Conservation (phyloP, 2,888 invertebrate species). For the Rugalucina vietnamica region DNA sequence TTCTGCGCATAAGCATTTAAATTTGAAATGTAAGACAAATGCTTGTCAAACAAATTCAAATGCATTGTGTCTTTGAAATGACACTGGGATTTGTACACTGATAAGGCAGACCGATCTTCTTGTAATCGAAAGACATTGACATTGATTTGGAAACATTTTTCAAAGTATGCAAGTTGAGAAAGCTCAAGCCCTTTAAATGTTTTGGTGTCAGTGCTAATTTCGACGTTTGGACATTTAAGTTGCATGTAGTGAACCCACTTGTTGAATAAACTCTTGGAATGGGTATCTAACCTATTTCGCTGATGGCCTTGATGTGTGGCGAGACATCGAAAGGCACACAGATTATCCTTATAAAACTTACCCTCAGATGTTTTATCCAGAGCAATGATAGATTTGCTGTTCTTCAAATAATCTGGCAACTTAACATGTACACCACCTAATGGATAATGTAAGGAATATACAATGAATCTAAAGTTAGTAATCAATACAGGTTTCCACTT, state of each 20-base stretch:
- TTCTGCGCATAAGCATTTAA: slow-evolving; percentile 6
- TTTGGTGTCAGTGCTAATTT: background rate
- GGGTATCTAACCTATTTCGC: background rate
- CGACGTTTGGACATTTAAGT: background rate
- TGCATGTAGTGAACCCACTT: slow-evolving; percentile 31
- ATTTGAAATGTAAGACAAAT: slow-evolving; percentile 30
- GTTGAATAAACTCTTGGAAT: background rate
- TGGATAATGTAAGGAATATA: background rate
- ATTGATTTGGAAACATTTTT: slow-evolving; percentile 32
- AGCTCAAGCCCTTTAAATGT: slow-evolving; percentile 6
- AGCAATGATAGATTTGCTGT: background rate
- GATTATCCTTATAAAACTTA: background rate
- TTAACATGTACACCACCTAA: background rate
- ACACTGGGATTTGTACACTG: slow-evolving; percentile 14
- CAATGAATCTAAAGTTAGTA: background rate
- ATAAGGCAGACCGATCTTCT: slow-evolving; percentile 16
- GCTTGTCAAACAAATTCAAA: slow-evolving; percentile 36
- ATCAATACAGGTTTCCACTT: slow-evolving; percentile 33
- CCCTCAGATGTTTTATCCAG: background rate
- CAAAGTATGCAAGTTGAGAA: slow-evolving; percentile 8
- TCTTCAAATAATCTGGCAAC: background rate
- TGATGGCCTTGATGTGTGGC: background rate
- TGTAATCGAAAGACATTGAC: slow-evolving; percentile 21
- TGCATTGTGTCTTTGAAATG: slow-evolving; percentile 16
- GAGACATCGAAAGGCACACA: background rate